Evolutionary conservation across 2,888 invertebrate species (phyloP), one percentile per base, ranked within the genome.

Genomic region (Chloromyia formosa): DNA sequence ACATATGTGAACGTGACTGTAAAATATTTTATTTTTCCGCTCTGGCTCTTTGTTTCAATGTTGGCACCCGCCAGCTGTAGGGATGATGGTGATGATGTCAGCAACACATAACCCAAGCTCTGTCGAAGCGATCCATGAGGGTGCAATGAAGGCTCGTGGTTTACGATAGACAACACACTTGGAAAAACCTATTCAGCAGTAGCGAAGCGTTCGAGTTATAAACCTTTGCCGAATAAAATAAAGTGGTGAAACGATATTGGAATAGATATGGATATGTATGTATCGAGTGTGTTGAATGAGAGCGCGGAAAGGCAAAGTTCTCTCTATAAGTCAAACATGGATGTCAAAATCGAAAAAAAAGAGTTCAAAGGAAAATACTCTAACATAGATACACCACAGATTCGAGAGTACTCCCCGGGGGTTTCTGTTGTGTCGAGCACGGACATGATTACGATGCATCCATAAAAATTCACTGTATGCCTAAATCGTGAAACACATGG

Each of bases 1-100:
- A 69, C 68, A 69, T 69, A 27, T 69, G 27, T 27, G 68, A 54
- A 69, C 68, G 68, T 69, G 68, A 69, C 54, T 69, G 68, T 69
- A 69, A 54, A 69, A 69, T 54, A 69, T 69, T 53, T 69, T 54
- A 27, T 54, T 69, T 53, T 20, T 35, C 27, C 27, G 27, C 27
- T 35, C 7, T 7, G 27, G 7, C 22, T 54, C 54, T 27, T 27
- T 54, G 23, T 62, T 62, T 62, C 62, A 18, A 42, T 42, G 23
- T 62, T 35, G 27, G 27, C 27, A 35, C 27, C 27, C 27, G 27
- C 27, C 27, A 35, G 27, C 27, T 35, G 27, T 35, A 35, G 27
- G 27, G 2, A 35, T 2, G 27, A 7, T 35, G 27, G 27, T 35
- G 27, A 7, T 7, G 27, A 35, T 35, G 27, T 35, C 27, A 35